Evolutionary conservation across 1,140 invertebrate species (phyloP).

Genomic region (Leucophenga varia): DNA sequence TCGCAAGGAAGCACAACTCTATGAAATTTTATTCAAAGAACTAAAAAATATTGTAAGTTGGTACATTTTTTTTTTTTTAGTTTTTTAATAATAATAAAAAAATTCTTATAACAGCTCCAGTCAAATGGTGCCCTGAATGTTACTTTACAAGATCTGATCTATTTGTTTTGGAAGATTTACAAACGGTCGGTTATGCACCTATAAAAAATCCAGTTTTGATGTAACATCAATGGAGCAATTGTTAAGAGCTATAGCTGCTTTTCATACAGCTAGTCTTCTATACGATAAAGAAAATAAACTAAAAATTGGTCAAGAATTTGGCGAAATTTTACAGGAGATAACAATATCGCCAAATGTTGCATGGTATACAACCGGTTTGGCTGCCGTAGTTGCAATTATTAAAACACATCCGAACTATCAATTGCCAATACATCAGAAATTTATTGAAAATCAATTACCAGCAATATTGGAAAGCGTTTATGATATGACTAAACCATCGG

Average conservation of each 20-base stretch:
- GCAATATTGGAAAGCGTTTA: slow-evolving; percentile 23
- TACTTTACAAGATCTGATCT: slow-evolving; percentile 45
- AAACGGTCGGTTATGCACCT: slow-evolving; percentile 9
- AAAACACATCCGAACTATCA: slow-evolving; percentile 27
- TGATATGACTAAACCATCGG: slow-evolving; percentile 36
- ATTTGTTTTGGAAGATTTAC: slow-evolving; percentile 55
- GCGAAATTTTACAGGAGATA: slow-evolving; percentile 33
- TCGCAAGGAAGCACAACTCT: slow-evolving; percentile 35
- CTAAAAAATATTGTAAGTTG: slow-evolving; percentile 34
- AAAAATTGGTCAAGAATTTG: slow-evolving; percentile 30
- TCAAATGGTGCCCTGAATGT: slow-evolving; percentile 39
- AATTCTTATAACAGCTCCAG: slow-evolving; percentile 13
- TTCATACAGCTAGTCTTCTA: slow-evolving; percentile 55
- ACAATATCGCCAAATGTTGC: slow-evolving; percentile 30
- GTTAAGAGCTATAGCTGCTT: slow-evolving; percentile 44
- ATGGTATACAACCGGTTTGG: slow-evolving; percentile 42
- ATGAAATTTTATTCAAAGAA: slow-evolving; percentile 23
- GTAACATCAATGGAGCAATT: slow-evolving; percentile 19
- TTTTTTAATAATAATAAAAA: not conserved
- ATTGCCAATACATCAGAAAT: not conserved
- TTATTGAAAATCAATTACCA: slow-evolving; percentile 19
- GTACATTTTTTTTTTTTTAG: too few relatives aligned
- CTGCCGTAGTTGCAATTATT: slow-evolving; percentile 23
- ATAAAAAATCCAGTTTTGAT: not conserved
- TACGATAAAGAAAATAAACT: slow-evolving; percentile 22